Evolutionary conservation across 2,797 vertebrate species (phyloP).

Genomic region (Peromyscus attwateri): DNA sequence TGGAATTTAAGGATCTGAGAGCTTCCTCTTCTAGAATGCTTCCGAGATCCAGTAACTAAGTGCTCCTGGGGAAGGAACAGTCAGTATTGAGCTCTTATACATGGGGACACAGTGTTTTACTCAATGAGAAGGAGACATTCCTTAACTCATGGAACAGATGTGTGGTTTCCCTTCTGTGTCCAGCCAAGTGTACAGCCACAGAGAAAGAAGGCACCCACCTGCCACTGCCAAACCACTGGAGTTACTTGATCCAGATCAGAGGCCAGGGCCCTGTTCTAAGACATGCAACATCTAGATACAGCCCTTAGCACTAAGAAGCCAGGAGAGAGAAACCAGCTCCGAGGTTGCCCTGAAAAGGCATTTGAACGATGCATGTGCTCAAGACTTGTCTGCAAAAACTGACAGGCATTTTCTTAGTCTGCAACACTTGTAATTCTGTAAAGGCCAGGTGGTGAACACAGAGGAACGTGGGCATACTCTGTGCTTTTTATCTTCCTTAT

Average conservation of each 20-base stretch:
- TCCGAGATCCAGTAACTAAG: neutral
- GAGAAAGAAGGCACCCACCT: neutral
- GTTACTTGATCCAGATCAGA: neutral
- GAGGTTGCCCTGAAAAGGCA: neutral
- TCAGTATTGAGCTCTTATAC: neutral
- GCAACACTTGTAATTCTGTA: neutral
- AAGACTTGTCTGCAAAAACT: neutral
- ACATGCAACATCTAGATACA: too few relatives aligned
- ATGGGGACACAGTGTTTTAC: neutral
- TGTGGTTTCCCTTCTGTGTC: neutral
- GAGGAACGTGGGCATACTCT: rapidly evolving
- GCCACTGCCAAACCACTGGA: rapidly evolving
- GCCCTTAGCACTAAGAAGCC: neutral
- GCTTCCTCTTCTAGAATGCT: neutral
- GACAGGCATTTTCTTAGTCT: neutral
- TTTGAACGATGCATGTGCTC: neutral
- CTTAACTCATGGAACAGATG: neutral
- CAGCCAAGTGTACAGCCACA: too few relatives aligned
- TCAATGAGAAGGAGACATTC: rapidly evolving
- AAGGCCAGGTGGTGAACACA: neutral
- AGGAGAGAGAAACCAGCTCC: neutral
- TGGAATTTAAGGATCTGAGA: neutral
- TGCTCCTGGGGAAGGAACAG: neutral
- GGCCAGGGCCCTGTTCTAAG: neutral
- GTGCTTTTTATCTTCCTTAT: neutral